These are phyloP conservation scores for Drosophila merina DNA, from an alignment of 2,888 invertebrate species.

Conservation along the genomic window DNA sequence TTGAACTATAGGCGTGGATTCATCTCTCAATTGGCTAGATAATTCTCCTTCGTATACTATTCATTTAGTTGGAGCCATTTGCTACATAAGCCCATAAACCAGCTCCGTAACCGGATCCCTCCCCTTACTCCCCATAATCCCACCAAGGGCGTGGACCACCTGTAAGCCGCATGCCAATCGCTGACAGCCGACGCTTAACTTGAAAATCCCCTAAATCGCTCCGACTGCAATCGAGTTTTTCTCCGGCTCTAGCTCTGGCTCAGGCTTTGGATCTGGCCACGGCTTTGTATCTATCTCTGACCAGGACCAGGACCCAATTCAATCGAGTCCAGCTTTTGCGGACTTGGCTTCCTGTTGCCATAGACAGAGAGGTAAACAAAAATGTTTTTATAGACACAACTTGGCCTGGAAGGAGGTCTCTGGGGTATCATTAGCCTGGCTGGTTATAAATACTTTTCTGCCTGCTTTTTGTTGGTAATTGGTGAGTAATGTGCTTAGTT, in stretches of 20 bases:
- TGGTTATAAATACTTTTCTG: conserved; percentile 45
- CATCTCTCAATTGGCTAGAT: conserved; percentile 21
- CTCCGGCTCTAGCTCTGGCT: conserved; percentile 3
- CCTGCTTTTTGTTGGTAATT: conserved; percentile 28
- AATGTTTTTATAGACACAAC: conserved; percentile 51
- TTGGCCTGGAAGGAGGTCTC: conserved; percentile 19
- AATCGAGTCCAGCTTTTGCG: conserved; percentile 32
- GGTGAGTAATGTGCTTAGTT: conserved; percentile 30
- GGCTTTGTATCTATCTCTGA: conserved; percentile 14
- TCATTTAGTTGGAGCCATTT: conserved; percentile 65
- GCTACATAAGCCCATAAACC: conserved; percentile 63
- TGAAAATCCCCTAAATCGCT: conserved; percentile 71
- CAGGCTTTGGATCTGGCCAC: conserved; percentile 2
- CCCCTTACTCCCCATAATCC: not conserved
- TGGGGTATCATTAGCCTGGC: conserved; percentile 50
- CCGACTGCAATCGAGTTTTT: conserved; percentile 45
- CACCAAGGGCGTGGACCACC: conserved; percentile 49
- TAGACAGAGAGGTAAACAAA: conserved; percentile 51
- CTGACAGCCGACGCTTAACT: conserved; percentile 73
- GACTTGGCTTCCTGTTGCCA: conserved; percentile 33
- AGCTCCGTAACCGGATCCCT: conserved; percentile 21
- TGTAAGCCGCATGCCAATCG: conserved; percentile 76
- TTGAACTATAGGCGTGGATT: not conserved
- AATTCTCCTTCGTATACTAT: conserved; percentile 21
- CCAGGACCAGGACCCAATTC: conserved; percentile 38